Base-by-base conservation (phyloP, 1,140 invertebrate species). In the Camponotus vicinus region DNA sequence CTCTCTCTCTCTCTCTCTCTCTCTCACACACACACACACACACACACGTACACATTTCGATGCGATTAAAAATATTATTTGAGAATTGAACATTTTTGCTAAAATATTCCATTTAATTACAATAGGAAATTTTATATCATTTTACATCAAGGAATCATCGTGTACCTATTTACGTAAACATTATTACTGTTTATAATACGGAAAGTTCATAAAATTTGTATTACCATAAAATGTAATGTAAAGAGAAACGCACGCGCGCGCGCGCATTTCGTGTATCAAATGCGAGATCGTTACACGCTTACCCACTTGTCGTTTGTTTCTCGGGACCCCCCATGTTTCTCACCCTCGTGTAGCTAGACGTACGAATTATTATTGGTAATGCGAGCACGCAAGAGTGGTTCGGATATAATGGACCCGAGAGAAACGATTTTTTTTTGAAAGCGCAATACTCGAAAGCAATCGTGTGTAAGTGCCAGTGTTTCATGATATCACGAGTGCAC, bases 291-390 rank as follows among this genome's bases (percentile, higher is more conserved):
- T 89, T 88, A 84, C 77, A 67, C 76, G 76, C 75, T 63, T 76
- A 75, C 85, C 66, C 75, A 85, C 87, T 88, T 88, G 82, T 70
- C 82, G 87, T 89, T 86, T 82, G 77, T 89, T 89, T 55, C 63
- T 87, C 85, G 71, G 70, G n/a, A 52, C 57, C 73, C 78, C 64
- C 89, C 63, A 42, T 57, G 71, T 63, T 70, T 82, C n/a, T 61
- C 52, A 70, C 66, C 61, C 75, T 71, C 78, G 55, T 45, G 52
- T 57, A 73, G 78, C 69, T 71, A 89, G 89, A 83, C 75, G 70
- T 86, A 86, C 89, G 67, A 90, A 89, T 90, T 89, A 90, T 90
- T 90, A 87, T 75, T 70, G 13, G 88, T 79, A 87, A 77, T 66
- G 73, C 66, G 88, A 83, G 37, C 78, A 42, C 52, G 52, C 42